Evolutionary conservation across 2,113 vertebrate species (phyloP).

Genomic region (Peromyscus californicus): DNA sequence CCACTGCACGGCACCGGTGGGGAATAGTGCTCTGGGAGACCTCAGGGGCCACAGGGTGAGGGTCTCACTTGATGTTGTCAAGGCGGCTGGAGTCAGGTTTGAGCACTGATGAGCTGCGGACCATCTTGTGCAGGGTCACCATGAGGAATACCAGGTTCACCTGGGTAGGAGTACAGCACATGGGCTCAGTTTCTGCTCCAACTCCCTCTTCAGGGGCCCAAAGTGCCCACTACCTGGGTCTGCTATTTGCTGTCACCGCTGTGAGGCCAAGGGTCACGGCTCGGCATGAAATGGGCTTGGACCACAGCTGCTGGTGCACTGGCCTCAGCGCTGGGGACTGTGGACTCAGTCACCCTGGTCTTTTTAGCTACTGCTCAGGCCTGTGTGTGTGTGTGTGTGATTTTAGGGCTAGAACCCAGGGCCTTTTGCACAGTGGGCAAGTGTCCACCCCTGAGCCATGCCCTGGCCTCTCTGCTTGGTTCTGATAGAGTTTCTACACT

Average conservation of each 20-base stretch:
- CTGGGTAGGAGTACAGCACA: slow-evolving; percentile 78
- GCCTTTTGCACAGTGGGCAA: not conserved
- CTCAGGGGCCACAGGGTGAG: not conserved
- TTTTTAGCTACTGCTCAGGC: not conserved
- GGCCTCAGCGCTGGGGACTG: not conserved
- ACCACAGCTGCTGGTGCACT: not conserved
- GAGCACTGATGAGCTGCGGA: slow-evolving; percentile 93
- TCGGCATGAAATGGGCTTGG: not conserved
- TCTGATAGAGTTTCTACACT: not conserved
- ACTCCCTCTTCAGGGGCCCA: not conserved
- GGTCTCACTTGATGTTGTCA: slow-evolving; percentile 95
- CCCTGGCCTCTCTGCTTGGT: not conserved
- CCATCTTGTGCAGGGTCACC: slow-evolving; percentile 97
- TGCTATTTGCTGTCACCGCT: no score
- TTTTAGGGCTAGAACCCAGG: not conserved
- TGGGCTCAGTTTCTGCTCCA: not conserved
- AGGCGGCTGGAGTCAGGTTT: slow-evolving; percentile 95
- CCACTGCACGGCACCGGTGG: accelerated
- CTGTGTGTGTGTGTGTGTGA: not conserved
- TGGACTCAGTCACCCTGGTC: not conserved
- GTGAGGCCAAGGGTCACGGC: not conserved
- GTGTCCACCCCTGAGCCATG: not conserved
- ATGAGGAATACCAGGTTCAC: slow-evolving; percentile 96
- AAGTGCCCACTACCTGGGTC: not conserved
- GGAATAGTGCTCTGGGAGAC: not conserved